phyloP scores from a whole-genome alignment of 2,888 invertebrate species.

The Epistrophe grossulariae region DNA sequence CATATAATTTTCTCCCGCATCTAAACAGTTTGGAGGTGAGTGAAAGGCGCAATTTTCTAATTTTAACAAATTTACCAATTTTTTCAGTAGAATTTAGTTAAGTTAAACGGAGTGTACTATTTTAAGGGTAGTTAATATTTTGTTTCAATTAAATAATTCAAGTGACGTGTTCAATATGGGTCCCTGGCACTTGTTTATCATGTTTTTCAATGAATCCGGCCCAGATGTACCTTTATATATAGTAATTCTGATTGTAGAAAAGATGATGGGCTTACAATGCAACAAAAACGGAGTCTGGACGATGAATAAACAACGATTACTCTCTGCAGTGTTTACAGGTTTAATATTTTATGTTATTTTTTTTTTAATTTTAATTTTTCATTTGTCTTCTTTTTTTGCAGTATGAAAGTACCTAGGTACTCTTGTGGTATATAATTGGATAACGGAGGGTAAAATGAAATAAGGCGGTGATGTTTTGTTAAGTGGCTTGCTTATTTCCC shows the following conservation, averaged over 20 bases:
- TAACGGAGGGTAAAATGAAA: constrained; percentile 8
- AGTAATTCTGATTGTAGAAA: constrained; percentile 29
- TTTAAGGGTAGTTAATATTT: no score
- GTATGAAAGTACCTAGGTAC: not conserved
- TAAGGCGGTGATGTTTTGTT: not conserved
- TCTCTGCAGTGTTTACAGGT: constrained; percentile 41
- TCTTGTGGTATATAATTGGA: constrained; percentile 44
- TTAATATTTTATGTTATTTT: constrained; percentile 28
- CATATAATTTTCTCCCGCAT: no score
- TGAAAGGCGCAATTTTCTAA: no score
- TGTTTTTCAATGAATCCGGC: not conserved
- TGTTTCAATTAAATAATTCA: no score
- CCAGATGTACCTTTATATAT: not conserved
- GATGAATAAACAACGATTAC: constrained; percentile 52
- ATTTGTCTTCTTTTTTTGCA: constrained; percentile 17
- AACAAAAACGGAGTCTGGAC: constrained; percentile 52
- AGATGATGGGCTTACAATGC: constrained; percentile 46
- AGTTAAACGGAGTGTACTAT: no score
- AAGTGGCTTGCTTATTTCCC: constrained; percentile 7
- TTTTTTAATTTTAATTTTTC: not conserved
- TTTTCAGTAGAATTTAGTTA: no score
- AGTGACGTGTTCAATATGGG: no score
- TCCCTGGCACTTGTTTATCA: no score
- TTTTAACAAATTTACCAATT: no score
- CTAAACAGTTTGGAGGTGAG: no score